phyloP scores from a whole-genome alignment of 2,113 vertebrate genomes.

The Dipodomys stephensi region DNA sequence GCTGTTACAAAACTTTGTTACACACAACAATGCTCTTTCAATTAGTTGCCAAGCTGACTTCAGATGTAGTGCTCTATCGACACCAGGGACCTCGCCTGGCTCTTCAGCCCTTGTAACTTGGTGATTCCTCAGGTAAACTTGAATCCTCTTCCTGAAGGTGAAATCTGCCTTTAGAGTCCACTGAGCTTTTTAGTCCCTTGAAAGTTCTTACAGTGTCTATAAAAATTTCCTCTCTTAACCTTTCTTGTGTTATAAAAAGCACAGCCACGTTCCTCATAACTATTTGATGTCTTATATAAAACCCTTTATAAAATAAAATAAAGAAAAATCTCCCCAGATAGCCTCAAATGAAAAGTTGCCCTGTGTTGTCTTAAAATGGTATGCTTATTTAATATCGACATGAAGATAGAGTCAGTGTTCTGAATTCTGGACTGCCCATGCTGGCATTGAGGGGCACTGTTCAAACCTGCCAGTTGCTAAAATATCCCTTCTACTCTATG shows the following conservation, averaged over 20 bases:
- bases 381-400: constrained; percentile 86
- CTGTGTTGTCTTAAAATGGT: constrained; percentile 84
- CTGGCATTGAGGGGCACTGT: constrained; percentile 60
- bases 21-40: constrained; percentile 76
- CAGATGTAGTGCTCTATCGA: constrained; percentile 57
- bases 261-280: constrained; percentile 86
- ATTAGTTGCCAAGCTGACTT: constrained; percentile 78
- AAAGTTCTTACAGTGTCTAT: constrained; percentile 86
- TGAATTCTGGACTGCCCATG: constrained; percentile 72
- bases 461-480: constrained; percentile 84
- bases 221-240: constrained; percentile 89
- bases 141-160: constrained; percentile 86
- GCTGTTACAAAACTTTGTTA: constrained; percentile 49
- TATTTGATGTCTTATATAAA: constrained; percentile 90
- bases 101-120: constrained; percentile 77
- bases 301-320: constrained; percentile 82
- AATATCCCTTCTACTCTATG: constrained; percentile 61
- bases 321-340: constrained; percentile 85
- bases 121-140: constrained; percentile 84
- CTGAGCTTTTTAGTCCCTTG: constrained; percentile 85
- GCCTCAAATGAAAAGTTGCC: constrained; percentile 86
- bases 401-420: constrained; percentile 81
- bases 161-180: constrained; percentile 84
- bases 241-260: constrained; percentile 89
- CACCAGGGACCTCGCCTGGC: constrained; percentile 66